Conservation (phyloP, 2,113 vertebrate species). For the Uropsilus gracilis region DNA sequence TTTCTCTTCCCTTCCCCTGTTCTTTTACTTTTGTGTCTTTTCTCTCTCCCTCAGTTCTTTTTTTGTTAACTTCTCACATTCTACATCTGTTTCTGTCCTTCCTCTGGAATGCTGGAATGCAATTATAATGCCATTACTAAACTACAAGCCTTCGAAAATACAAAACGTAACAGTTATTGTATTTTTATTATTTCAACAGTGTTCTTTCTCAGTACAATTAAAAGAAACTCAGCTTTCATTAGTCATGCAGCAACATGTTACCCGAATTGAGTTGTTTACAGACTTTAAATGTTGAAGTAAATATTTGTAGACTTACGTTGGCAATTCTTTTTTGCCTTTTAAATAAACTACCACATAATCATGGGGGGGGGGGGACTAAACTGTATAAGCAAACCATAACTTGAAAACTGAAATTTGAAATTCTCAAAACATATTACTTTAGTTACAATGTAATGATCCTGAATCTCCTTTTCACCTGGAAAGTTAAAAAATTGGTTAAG, state of each 20-base stretch:
- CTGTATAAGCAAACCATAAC: slow-evolving; percentile 59
- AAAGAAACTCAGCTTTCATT: slow-evolving; percentile 27
- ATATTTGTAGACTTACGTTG: slow-evolving; percentile 56
- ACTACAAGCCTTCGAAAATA: slow-evolving; percentile 23
- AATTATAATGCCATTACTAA: not conserved
- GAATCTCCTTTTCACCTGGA: slow-evolving; percentile 21
- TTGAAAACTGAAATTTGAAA: slow-evolving; percentile 61
- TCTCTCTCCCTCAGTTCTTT: not conserved
- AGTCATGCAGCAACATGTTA: slow-evolving; percentile 61
- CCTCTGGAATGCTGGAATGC: slow-evolving; percentile 18
- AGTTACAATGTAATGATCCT: slow-evolving; percentile 32
- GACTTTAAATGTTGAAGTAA: slow-evolving; percentile 26
- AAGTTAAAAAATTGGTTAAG: not conserved
- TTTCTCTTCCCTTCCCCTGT: not conserved
- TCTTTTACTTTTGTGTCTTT: not conserved
- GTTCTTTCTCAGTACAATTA: slow-evolving; percentile 30
- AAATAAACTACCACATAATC: slow-evolving; percentile 65
- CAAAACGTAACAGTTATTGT: slow-evolving; percentile 2
- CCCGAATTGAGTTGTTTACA: slow-evolving; percentile 35
- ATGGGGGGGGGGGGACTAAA: too few species aligned
- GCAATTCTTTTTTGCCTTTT: slow-evolving; percentile 46
- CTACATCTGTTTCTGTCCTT: not conserved
- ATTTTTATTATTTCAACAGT: slow-evolving; percentile 31
- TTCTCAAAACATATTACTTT: not conserved
- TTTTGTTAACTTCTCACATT: slow-evolving; percentile 11